Percentiles rank a stretch among this genome's conserved stretches.
phyloP scores from a whole-genome alignment of 2,113 vertebrate species.

The Pholis gunnellus region DNA sequence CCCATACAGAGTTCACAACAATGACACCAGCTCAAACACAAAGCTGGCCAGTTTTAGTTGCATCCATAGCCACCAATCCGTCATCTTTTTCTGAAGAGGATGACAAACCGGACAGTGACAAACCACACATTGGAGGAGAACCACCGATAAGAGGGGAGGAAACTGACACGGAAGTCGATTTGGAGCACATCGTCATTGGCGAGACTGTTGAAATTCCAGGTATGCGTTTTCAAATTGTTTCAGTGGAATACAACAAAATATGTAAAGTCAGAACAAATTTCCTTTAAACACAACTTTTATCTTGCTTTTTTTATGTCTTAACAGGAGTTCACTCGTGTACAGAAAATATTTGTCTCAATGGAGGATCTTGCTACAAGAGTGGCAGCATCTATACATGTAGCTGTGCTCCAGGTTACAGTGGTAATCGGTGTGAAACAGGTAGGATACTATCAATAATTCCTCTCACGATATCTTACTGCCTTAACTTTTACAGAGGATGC shows the following conservation, averaged over 20 bases:
- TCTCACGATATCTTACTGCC: neutral
- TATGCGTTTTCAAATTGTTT: conserved; percentile 46
- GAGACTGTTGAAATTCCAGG: conserved; percentile 80
- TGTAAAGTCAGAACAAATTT: neutral
- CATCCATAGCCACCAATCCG: conserved; percentile 27
- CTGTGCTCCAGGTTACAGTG: conserved; percentile 92
- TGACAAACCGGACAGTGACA: conserved; percentile 13
- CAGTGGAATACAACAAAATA: neutral
- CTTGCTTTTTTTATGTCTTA: conserved; percentile 31
- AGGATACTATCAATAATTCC: neutral
- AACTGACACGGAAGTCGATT: conserved; percentile 42
- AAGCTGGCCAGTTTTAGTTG: conserved; percentile 17
- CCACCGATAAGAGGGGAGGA: conserved; percentile 19
- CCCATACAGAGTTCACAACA: conserved; percentile 37
- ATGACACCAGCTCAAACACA: conserved; percentile 27
- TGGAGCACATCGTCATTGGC: conserved; percentile 70
- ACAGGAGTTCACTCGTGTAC: conserved; percentile 89
- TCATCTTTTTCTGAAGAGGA: conserved; percentile 32
- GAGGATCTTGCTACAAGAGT: conserved; percentile 90
- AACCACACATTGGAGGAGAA: conserved; percentile 35
- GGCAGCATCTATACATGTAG: conserved; percentile 87
- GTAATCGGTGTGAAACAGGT: conserved; percentile 94
- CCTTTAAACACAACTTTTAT: neutral
- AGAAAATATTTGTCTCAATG: conserved; percentile 89
- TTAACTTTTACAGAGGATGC: neutral